phyloP scores from a whole-genome alignment of 2,797 vertebrate genomes.

The Mormyrus hasselquistii region DNA sequence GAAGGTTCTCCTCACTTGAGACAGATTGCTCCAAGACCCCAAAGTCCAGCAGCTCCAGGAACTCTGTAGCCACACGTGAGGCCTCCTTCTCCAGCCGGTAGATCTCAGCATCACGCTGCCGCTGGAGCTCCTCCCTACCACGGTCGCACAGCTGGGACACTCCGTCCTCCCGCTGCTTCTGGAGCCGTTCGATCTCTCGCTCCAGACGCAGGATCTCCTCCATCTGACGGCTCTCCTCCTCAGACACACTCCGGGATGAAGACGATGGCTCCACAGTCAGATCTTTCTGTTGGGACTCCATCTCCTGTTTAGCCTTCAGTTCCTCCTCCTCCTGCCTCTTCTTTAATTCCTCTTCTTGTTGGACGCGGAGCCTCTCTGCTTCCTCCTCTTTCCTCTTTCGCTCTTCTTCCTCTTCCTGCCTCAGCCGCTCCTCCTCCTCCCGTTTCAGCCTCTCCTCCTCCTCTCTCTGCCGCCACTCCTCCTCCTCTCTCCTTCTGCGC shows the following conservation, averaged over 20 bases:
- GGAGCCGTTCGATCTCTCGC: constrained; percentile 81
- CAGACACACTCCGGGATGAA: constrained; percentile 41
- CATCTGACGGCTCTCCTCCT: constrained; percentile 76
- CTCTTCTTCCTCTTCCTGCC: neutral
- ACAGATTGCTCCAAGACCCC: constrained; percentile 61
- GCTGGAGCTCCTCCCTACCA: constrained; percentile 73
- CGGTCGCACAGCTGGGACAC: constrained; percentile 77
- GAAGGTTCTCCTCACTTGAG: constrained; percentile 52
- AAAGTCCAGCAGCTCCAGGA: constrained; percentile 78
- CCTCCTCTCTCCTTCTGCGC: constrained; percentile 34
- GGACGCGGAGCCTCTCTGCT: neutral
- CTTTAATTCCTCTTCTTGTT: constrained; percentile 13
- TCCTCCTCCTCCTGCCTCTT: neutral
- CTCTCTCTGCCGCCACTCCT: constrained; percentile 24
- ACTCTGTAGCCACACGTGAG: constrained; percentile 78
- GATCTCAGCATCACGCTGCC: constrained; percentile 77
- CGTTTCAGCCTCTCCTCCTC: constrained; percentile 21
- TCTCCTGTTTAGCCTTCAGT: neutral
- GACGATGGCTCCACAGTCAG: constrained; percentile 4
- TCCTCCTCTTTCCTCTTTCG: neutral
- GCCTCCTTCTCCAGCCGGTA: constrained; percentile 83
- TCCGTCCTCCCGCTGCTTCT: constrained; percentile 77
- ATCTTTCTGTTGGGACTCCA: neutral
- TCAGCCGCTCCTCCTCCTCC: neutral
- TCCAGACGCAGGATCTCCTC: constrained; percentile 85